Base-by-base conservation (phyloP, 1,140 invertebrate species). In the Onthophagus taurus region DNA sequence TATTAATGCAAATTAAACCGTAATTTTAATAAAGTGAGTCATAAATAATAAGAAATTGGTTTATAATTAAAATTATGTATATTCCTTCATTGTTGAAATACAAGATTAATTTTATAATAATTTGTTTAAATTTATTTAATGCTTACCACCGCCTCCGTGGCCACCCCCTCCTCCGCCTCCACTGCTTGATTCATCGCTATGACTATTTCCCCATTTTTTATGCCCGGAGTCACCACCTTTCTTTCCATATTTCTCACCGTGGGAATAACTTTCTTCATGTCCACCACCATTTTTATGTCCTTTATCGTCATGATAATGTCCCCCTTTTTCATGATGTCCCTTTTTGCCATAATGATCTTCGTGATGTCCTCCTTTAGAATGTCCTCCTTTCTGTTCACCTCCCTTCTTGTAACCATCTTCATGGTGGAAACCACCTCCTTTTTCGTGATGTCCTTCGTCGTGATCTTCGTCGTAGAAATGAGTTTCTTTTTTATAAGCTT, bases 401-500 rank as follows among this genome's bases (percentile, higher is more conserved):
- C 74, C 77, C 38, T 75, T 70, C 23, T 75, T 66, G 38, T 72
- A 69, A 51, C 77, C 76, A 41, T 75, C 67, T 44, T 69, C 70
- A 42, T 79, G 69, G 48, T 80, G 73, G 54, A 74, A 67, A 1
- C 67, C 66, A 20, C 75, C 75, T 39, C 74, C 69, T 50, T 80
- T 78, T 49, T 75, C 69, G 49, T 79, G 75, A 46, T 74, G 73
- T 29, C 75, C 76, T 45, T 66, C 69, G 49, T 77, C 74, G 57
- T 78, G 75, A 53, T 77, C 72, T 58, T 78, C 76, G 51, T 77
- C 75, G 63, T 74, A 77, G 68, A 77, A 78, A 55, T 81, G 74
- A 45, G 80, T 80, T 44, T 81, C 73, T 53, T 82, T 83, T 54
- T 81, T 80, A 60, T 70, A 81, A 54, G 82, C 79, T 61, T 83